phyloP scores from a whole-genome alignment of 2,888 invertebrate species.

The Nebria brevicollis region DNA sequence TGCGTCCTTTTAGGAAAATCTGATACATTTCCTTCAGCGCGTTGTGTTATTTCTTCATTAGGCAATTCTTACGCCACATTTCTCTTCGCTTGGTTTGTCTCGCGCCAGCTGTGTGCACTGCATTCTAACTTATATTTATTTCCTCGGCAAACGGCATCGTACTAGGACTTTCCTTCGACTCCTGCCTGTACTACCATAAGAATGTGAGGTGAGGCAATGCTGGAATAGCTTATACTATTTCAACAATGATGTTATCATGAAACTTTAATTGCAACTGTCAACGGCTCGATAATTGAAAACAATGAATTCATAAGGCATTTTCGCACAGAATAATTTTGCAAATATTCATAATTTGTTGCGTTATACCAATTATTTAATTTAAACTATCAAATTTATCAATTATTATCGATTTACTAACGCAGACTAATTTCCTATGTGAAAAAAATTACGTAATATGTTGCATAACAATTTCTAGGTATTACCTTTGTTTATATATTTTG shows the following conservation, averaged over 20 bases:
- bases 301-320: neutral
- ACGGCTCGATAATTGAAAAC: neutral
- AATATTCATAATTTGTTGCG: too few species aligned
- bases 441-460: neutral
- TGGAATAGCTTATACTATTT: neutral
- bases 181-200: neutral
- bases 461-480: neutral
- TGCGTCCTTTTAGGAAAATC: constrained; percentile 55
- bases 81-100: constrained; percentile 39
- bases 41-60: constrained; percentile 57
- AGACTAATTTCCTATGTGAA: too few species aligned
- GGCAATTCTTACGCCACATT: constrained; percentile 52
- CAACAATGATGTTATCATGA: neutral
- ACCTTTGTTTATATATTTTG: neutral
- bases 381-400: too few species aligned
- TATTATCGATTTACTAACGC: too few species aligned
- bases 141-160: constrained; percentile 15
- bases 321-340: neutral
- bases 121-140: constrained; percentile 51
- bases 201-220: neutral
- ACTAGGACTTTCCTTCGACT: neutral
- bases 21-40: constrained; percentile 53
- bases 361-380: too few species aligned
- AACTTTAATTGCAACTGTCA: neutral
- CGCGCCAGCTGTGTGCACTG: constrained; percentile 51